phyloP scores from a whole-genome alignment of 2,797 vertebrate species.

The Phaenicophaeus curvirostris region DNA sequence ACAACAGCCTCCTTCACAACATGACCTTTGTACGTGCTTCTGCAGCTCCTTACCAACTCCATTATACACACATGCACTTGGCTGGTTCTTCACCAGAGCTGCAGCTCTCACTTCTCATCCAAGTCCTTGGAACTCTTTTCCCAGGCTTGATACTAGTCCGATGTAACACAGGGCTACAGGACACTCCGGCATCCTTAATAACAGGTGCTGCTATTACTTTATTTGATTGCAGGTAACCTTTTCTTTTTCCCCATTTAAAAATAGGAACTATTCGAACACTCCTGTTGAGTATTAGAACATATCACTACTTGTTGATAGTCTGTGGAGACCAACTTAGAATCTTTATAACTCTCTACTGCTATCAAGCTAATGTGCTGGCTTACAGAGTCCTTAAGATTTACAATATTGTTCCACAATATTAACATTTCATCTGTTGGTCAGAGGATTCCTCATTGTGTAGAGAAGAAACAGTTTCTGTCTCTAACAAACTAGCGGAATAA shows the following conservation, averaged over 20 bases:
- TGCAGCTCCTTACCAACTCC: neutral
- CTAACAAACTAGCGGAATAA: neutral
- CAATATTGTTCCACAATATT: neutral
- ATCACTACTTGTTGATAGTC: neutral
- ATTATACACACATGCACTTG: fast-evolving
- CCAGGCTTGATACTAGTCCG: neutral
- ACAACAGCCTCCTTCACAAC: neutral
- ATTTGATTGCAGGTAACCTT: neutral
- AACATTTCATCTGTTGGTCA: neutral
- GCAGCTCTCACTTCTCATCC: neutral
- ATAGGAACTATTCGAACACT: neutral
- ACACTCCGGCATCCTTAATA: neutral
- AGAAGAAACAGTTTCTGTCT: neutral
- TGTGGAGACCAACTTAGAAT: neutral
- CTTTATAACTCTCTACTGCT: neutral
- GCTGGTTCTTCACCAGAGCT: neutral
- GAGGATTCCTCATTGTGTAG: neutral
- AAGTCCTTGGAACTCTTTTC: neutral
- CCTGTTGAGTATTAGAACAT: neutral
- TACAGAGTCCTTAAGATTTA: neutral
- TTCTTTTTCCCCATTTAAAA: fast-evolving
- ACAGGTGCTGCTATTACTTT: neutral
- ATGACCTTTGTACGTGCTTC: neutral
- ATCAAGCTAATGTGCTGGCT: neutral
- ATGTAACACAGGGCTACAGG: neutral